Conservation (phyloP, 2,113 vertebrate genomes). For the Sinocyclocheilus anshuiensis region DNA sequence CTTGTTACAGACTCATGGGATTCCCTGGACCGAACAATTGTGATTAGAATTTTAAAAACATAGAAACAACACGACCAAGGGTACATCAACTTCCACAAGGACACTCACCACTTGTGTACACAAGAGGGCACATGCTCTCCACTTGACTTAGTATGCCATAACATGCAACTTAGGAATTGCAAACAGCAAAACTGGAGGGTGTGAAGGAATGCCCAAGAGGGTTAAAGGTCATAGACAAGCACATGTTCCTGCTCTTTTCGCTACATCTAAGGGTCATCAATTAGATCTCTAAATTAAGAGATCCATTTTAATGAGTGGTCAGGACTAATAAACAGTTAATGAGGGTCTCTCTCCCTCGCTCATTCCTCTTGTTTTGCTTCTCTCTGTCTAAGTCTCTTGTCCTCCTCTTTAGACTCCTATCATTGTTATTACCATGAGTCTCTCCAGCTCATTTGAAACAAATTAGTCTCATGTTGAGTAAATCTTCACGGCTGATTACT, state of each 20-base stretch:
- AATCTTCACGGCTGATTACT: constrained; percentile 53
- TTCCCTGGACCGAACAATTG: neutral
- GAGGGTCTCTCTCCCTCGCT: neutral
- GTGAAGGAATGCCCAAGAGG: neutral
- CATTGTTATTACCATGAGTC: constrained; percentile 22
- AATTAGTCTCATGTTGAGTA: constrained; percentile 53
- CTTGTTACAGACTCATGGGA: neutral
- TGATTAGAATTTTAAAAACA: constrained; percentile 1
- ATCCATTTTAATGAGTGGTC: constrained; percentile 21
- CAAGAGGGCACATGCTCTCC: neutral
- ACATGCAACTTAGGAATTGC: neutral
- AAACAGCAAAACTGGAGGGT: neutral
- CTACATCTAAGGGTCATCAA: neutral
- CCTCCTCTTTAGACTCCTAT: neutral
- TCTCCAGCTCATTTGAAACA: constrained; percentile 55
- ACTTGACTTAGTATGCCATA: neutral
- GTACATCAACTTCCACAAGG: neutral
- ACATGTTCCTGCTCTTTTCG: neutral
- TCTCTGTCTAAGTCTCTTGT: neutral
- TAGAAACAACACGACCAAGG: neutral
- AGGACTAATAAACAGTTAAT: constrained; percentile 9
- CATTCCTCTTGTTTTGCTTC: neutral
- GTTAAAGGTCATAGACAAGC: neutral
- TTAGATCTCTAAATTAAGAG: constrained; percentile 18
- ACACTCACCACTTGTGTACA: neutral